phyloP scores from a whole-genome alignment of 2,888 invertebrate species.

The Poecilus cupreus region DNA sequence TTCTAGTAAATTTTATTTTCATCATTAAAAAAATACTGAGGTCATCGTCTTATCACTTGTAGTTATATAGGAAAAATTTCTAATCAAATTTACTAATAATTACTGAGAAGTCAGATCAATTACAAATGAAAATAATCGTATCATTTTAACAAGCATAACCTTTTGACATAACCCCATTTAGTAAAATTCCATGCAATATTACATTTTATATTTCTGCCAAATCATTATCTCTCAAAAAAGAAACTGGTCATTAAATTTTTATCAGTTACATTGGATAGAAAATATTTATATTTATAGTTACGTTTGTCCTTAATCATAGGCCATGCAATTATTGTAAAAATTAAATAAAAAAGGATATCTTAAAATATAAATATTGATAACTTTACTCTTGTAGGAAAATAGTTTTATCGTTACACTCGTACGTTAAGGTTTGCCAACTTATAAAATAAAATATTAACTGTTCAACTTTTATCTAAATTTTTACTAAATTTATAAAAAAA shows the following conservation, averaged over 20 bases:
- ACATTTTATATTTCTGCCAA: slow-evolving; percentile 21
- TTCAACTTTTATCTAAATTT: no score
- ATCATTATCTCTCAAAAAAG: not conserved
- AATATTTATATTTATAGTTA: not conserved
- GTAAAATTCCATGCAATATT: slow-evolving; percentile 44
- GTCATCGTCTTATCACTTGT: not conserved
- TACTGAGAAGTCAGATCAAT: not conserved
- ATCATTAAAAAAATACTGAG: not conserved
- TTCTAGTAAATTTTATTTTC: no score
- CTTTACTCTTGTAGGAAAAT: no score
- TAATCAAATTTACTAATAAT: slow-evolving; percentile 3
- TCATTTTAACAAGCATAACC: not conserved
- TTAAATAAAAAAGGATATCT: not conserved
- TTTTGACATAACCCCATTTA: slow-evolving; percentile 8
- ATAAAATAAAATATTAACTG: no score
- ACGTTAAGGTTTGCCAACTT: no score
- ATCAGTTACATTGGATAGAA: not conserved
- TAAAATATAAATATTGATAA: no score
- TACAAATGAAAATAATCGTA: slow-evolving; percentile 3
- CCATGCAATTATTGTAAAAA: not conserved
- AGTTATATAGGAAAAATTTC: slow-evolving; percentile 1
- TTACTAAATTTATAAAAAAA: no score
- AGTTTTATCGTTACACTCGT: no score
- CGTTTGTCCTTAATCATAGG: not conserved
- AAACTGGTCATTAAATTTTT: not conserved